phyloP scores from a whole-genome alignment of 2,797 vertebrate genomes.

The Buceros bicornis region DNA sequence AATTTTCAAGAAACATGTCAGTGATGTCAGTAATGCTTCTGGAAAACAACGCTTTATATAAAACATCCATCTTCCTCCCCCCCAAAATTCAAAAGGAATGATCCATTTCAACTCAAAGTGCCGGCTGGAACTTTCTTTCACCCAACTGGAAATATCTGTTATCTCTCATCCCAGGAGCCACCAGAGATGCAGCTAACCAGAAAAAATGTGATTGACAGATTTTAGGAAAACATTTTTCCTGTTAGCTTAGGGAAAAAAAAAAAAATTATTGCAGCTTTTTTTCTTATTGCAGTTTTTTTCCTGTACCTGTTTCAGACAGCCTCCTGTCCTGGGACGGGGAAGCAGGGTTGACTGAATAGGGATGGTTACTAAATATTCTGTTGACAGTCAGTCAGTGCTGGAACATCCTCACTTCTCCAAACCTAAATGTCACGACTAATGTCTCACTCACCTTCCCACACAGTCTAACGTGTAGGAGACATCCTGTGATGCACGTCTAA shows the following conservation, averaged over 20 bases:
- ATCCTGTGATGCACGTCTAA: not conserved
- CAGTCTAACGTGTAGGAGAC: fast-evolving
- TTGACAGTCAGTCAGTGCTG: not conserved
- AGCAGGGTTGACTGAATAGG: not conserved
- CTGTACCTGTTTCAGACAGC: not conserved
- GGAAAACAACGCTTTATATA: not conserved
- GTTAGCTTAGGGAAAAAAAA: not conserved
- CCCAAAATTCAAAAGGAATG: not conserved
- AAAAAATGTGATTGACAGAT: not conserved
- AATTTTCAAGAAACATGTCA: not conserved
- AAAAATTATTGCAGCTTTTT: not conserved
- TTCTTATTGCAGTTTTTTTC: not conserved
- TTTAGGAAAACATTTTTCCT: not conserved
- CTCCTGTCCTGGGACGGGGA: not conserved
- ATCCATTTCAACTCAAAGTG: not conserved
- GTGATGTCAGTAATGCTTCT: not conserved
- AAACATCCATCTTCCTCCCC: not conserved
- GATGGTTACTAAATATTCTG: not conserved
- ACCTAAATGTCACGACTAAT: fast-evolving
- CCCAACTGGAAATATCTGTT: not conserved
- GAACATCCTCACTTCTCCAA: not conserved
- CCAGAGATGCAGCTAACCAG: not conserved
- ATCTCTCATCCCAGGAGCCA: not conserved
- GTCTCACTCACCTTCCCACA: not conserved
- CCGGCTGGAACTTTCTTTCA: not conserved